phyloP scores from a whole-genome alignment of 1,140 invertebrate genomes.

The Scaptomyza pallida region DNA sequence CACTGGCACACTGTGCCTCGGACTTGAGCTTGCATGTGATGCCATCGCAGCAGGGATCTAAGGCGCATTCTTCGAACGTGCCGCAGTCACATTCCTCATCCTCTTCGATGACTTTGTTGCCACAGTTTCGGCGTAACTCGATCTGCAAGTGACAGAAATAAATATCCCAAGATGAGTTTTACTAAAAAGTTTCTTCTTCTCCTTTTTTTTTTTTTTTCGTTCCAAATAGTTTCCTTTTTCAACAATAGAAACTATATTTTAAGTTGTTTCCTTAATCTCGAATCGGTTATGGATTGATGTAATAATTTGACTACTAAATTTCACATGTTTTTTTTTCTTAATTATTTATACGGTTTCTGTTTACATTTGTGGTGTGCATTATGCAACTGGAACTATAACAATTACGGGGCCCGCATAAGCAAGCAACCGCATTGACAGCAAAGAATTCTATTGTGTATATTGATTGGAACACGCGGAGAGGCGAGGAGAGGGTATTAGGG shows the following conservation, averaged over 20 bases:
- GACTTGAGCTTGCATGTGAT: conserved; percentile 96
- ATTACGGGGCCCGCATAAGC: not conserved
- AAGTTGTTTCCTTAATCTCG: no score
- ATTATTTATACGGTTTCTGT: no score
- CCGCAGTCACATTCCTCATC: conserved; percentile 98
- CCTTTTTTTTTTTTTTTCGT: no score
- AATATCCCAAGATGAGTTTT: no score
- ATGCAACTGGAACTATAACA: no score
- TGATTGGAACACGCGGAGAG: not conserved
- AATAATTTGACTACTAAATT: no score
- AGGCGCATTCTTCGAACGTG: conserved; percentile 92
- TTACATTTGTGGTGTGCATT: not conserved
- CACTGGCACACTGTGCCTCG: conserved; percentile 95
- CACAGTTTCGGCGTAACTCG: conserved; percentile 91
- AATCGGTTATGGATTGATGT: no score
- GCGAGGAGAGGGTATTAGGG: not conserved
- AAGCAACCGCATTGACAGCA: conserved; percentile 9
- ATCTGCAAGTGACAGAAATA: conserved; percentile 83
- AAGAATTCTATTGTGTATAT: conserved; percentile 19
- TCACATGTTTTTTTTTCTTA: no score
- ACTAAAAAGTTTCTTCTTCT: no score
- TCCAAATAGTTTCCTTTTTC: not conserved
- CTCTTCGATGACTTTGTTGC: conserved; percentile 96
- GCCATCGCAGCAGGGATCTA: conserved; percentile 97
- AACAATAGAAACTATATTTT: no score